Evolutionary conservation across 2,888 invertebrate species (phyloP), one percentile per base, ranked within the genome.

Genomic region (Limnephilus rhombicus): DNA sequence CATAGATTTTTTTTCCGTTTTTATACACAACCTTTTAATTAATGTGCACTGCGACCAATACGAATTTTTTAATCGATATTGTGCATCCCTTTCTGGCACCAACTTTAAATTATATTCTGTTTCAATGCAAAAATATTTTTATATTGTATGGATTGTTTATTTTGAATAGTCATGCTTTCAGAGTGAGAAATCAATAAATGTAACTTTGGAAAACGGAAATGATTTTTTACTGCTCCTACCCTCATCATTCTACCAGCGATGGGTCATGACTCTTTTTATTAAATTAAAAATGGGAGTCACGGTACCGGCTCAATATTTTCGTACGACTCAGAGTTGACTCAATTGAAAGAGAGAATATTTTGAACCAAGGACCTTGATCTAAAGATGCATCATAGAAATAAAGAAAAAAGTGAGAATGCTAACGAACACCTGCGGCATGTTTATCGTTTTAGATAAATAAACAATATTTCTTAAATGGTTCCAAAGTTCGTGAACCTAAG

Each of bases 151-250:
- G 9, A 83, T 83, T 83, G 24, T 83, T 83, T 34, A 24, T 83
- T 41, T 83, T 37, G 83, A 34, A 83, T 83, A 37, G 37, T 83
- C 83, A 13, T 68, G 34, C 82, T 18, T 24, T 85, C 45, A 45
- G 24, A n/a, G 68, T 15, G 37, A 88, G 68, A 53, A 29, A n/a
- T 89, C 7, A 89, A 89, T 89, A 89, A 89, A 89, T 89, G 89
- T 9, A 80, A 86, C 86, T n/a, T 89, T 81, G 89, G 15, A 89
- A 41, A 89, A 89, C 41, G 81, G 80, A 80, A 86, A 34, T 37
- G 68, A 9, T 68, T n/a, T 68, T 68, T 24, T 24, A 68, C 68
- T 68, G 24, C 68, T 9, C 1, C 68, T 68, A 5, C 24, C 68
- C 9, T 68, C n/a, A 49, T 49, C 9, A 49, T 49, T 49, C 49